Conservation (phyloP, 2,888 invertebrate species). For the Holacanthella duospinosa region DNA sequence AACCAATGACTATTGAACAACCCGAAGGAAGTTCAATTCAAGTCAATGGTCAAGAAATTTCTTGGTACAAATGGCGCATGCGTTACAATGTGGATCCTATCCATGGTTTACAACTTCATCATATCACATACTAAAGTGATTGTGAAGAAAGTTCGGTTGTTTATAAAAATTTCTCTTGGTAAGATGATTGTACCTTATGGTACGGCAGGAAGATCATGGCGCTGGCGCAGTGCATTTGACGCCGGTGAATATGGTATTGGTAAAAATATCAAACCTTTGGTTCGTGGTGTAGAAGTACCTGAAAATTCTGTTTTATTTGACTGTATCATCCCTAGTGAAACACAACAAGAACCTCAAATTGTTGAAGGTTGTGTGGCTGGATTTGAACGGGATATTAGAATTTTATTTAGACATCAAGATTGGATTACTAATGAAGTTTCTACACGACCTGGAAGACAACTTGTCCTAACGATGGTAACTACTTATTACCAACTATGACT, state of each 20-base stretch:
- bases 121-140: background rate
- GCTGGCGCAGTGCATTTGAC: background rate
- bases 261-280: background rate
- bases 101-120: background rate
- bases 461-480: background rate
- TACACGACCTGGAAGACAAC: background rate
- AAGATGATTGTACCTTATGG: constrained; percentile 2
- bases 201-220: background rate
- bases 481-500: constrained; percentile 5
- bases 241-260: constrained; percentile 2
- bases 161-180: background rate
- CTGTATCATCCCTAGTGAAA: background rate
- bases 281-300: background rate
- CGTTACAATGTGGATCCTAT: background rate
- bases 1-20: background rate
- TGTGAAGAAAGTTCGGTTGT: background rate
- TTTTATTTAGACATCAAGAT: background rate
- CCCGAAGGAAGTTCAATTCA: constrained; percentile 4
- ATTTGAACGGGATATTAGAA: background rate
- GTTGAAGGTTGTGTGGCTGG: background rate
- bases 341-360: background rate
- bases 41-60: background rate
- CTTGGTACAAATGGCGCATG: constrained; percentile 4
- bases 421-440: background rate
- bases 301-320: background rate